Base-by-base conservation (phyloP, 1,140 invertebrate genomes). In the Uloborus diversus region DNA sequence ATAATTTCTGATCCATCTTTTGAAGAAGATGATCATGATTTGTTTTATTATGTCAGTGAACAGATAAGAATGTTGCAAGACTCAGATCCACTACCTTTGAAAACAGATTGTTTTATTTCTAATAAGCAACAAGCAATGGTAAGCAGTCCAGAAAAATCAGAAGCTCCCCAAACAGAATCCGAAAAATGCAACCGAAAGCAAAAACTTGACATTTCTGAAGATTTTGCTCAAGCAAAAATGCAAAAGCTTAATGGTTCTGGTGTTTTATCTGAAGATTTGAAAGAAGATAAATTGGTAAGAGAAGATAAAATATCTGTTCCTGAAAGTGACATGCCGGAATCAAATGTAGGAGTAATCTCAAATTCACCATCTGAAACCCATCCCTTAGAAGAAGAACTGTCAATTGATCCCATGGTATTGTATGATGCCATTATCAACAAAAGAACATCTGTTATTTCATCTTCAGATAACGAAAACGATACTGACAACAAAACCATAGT, bases 11-110 rank as follows among this genome's bases (percentile, higher is more conserved):
- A 81, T 27, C 62, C 56, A 28, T 59, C 65, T 17, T 57, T 69
- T 56, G 80, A 81, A 56, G 71, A 81, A 64, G 69, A 81, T 70
- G 71, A 79, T 4, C 76, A 79, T 61, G 65, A 65, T 2, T 20
- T 79, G 25, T 68, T 79, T 49, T 79, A 79, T 33, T 79, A 79
- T 69, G 76, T 79, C 2, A 79, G 65, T 49, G 64, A 79, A 27
- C 64, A 69, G 28, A 79, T 79, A 65, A 27, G 42, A 61, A 69
- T 68, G 53, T 20, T 79, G 3, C 64, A 79, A 49, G 53, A 79
- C 25, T 53, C 47, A 13, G n/a, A n/a, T 53, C 25, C 13, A 25
- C 61, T 57, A n/a, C n/a, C n/a, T n/a, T n/a, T n/a, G n/a, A n/a
- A n/a, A n/a, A n/a, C n/a, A 20, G n/a, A 20, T 23, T 27, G 25